Base-by-base conservation (phyloP, 2,797 vertebrate species). In the Okamejei kenojei region DNA sequence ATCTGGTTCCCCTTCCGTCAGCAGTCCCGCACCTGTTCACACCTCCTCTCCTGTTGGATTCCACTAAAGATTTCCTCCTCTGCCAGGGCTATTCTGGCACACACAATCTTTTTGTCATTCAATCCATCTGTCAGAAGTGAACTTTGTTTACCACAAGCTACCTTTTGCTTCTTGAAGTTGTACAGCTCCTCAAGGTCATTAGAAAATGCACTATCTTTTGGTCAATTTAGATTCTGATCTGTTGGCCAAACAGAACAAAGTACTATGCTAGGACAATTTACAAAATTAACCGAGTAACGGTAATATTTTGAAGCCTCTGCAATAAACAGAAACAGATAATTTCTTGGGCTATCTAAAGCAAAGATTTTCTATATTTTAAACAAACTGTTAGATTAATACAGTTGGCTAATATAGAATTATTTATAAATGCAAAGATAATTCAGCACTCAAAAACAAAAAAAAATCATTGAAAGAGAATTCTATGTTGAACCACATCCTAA, bases 41-140 rank as follows among this genome's bases (percentile, higher is more conserved):
- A 99, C 99, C 99, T 99, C 99, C 98, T 99, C 99, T 99, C 98
- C 98, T 99, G 99, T 99, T 99, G 98, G 98, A 98, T 98, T 97
- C 97, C 98, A 98, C 97, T 97, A 97, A 97, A 97, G 97, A 97
- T 97, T 97, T 96, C 97, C 97, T 97, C 97, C 96, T 98, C 98
- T 99, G 99, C 99, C 98, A 99, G 98, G 97, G 97, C 98, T 97
- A 98, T 98, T 98, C 98, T 99, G 98, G 99, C 98, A 98, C 98
- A 97, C 96, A 95, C 98, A 98, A 99, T 98, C 98, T 98, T 98
- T 99, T 98, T 99, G 98, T 99, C 99, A 99, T 99, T 99, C 98
- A 99, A 99, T 99, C 99, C 99, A 99, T 99, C 99, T 99, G 99
- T 99, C 98, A 98, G 98, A 99, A 99, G 98, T 99, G 98, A 99